Evolutionary conservation across 2,797 vertebrate species (phyloP).

Genomic region (Phataginus tricuspis): DNA sequence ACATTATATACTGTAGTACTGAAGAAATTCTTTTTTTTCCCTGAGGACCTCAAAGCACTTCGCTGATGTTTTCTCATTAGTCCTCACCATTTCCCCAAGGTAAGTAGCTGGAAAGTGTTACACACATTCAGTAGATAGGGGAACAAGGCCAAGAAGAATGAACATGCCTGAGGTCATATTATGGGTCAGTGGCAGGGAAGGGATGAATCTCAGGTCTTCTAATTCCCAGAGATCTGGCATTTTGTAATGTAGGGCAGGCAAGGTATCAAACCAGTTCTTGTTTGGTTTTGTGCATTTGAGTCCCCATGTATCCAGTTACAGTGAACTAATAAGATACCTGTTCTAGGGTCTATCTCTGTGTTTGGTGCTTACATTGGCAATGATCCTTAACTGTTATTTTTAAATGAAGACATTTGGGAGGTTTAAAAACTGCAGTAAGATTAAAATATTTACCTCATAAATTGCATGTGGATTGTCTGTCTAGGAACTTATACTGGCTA

Average conservation of each 20-base stretch:
- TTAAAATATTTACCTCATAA: conserved; percentile 61
- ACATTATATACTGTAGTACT: background rate
- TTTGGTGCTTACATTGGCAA: conserved; percentile 43
- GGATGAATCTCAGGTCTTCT: conserved; percentile 57
- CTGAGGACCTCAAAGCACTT: conserved; percentile 36
- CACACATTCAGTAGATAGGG: background rate
- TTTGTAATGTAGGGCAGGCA: conserved; percentile 59
- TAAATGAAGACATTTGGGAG: conserved; percentile 29
- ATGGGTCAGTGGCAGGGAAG: conserved; percentile 42
- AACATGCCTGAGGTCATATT: conserved; percentile 63
- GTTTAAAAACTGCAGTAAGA: conserved; percentile 18
- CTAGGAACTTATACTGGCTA: conserved; percentile 7
- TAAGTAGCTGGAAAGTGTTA: conserved; percentile 66
- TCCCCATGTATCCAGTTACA: conserved; percentile 38
- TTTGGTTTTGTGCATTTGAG: conserved; percentile 29
- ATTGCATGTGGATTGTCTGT: background rate
- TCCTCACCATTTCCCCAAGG: conserved; percentile 59
- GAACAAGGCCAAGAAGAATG: conserved; percentile 73
- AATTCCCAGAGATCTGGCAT: conserved; percentile 66
- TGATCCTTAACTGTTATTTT: conserved; percentile 47
- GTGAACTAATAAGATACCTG: conserved; percentile 45
- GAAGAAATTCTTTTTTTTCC: conserved; percentile 54
- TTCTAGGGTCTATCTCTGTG: background rate
- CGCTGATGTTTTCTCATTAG: conserved; percentile 58
- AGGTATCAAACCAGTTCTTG: conserved; percentile 58